A percentile compares a stretch with the other conserved stretches of the same genome.
phyloP scores from a whole-genome alignment of 2,113 vertebrate species.

The Phocoena phocoena region DNA sequence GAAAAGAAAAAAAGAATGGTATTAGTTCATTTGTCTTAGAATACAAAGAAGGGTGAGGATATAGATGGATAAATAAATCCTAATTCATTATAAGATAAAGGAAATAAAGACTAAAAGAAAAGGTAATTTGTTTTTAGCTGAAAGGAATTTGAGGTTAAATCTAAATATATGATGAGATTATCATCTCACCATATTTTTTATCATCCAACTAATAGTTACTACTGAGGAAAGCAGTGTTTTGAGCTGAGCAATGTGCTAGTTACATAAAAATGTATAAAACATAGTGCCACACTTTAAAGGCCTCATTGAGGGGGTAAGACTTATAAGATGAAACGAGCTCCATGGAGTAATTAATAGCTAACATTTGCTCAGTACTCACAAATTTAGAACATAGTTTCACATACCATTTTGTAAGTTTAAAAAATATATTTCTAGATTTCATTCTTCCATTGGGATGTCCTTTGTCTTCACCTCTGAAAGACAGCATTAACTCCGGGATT shows the following conservation, averaged over 20 bases:
- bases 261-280: neutral
- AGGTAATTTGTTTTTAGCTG: neutral
- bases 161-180: neutral
- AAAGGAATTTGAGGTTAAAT: neutral
- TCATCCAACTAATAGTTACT: neutral
- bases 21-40: neutral
- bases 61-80: neutral
- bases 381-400: neutral
- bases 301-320: neutral
- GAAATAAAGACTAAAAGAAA: neutral
- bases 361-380: neutral
- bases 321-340: neutral
- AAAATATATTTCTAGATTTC: neutral
- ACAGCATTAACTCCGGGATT: neutral
- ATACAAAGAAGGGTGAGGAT: neutral
- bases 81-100: neutral
- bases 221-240: neutral
- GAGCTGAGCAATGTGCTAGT: neutral
- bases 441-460: neutral
- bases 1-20: neutral
- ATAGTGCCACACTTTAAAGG: neutral
- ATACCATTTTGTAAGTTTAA: neutral
- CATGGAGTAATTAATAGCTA: neutral
- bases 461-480: neutral
- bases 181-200: neutral